Evolutionary conservation across 2,888 invertebrate species (phyloP).

Genomic region (Eubasilissa splendida): DNA sequence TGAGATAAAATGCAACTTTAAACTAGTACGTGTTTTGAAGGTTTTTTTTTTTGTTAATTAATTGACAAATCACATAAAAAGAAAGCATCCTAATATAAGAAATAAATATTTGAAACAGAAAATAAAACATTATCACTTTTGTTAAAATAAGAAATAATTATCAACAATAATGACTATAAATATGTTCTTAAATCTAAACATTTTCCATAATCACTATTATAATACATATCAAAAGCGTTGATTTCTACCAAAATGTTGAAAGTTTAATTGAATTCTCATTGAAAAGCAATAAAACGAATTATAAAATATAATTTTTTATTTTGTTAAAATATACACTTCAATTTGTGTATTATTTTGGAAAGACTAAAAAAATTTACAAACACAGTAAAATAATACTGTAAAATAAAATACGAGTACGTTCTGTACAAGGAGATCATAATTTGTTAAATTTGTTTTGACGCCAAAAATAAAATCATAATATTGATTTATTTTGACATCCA

Average conservation of each 20-base stretch:
- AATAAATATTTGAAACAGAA: slow-evolving; percentile 53
- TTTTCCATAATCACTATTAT: slow-evolving; percentile 35
- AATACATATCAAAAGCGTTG: slow-evolving; percentile 35
- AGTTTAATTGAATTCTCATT: background rate
- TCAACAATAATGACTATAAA: slow-evolving; percentile 53
- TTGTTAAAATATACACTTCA: background rate
- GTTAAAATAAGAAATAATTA: slow-evolving; percentile 45
- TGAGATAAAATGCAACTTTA: too few species aligned
- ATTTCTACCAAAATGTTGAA: background rate
- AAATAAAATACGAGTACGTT: background rate
- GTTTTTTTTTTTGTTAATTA: background rate
- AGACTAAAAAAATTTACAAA: background rate
- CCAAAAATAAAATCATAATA: too few species aligned
- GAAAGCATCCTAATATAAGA: slow-evolving; percentile 31
- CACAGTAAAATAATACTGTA: background rate
- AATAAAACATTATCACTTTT: slow-evolving; percentile 48
- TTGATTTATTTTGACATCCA: too few species aligned
- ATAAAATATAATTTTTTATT: background rate
- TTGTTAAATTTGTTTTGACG: too few species aligned
- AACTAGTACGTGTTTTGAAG: too few species aligned
- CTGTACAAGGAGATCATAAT: too few species aligned
- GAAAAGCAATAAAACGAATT: background rate
- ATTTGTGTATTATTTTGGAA: background rate
- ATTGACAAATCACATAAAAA: slow-evolving; percentile 23
- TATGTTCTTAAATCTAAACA: slow-evolving; percentile 31